Base-by-base conservation (phyloP, 1,140 invertebrate species). In the Bombus superbus region DNA sequence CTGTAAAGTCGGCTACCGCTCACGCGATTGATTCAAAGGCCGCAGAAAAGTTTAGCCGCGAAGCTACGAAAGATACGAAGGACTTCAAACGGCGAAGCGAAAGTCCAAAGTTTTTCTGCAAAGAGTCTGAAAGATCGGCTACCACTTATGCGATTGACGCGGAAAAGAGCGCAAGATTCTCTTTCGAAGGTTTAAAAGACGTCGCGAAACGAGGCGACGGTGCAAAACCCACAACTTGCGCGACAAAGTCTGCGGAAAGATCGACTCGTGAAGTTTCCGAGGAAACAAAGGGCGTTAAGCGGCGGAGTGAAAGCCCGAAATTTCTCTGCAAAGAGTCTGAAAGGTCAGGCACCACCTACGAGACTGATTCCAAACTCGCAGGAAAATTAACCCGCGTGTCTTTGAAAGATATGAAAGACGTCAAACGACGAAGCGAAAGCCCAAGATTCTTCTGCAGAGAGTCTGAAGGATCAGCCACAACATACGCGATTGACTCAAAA, bases 391-490 rank as follows among this genome's bases (percentile, higher is more conserved):
- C 47, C 15, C 47, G 15, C 18, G 47, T 57, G 0, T 71, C 64
- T 0, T 38, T 35, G 4, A n/a, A 78, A 6, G 3, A 32, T 11
- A 38, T n/a, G 3, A 84, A 35, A 1, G 32, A 44, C 4, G 68
- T 71, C 42, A 38, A 38, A n/a, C 64, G 25, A n/a, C 62, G 42
- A 25, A 71, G 75, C 15, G 57, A 68, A 0, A 86, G 68, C n/a
- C 85, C 81, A 1, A 40, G 57, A 18, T 83, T 44, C n/a, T 83
- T 84, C 11, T 75, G 81, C 32, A 57, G 38, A 1, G 81, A 87
- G 13, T 44, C 75, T 0, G 44, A 38, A 18, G 79, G 40, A 25
- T 79, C 82, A 2, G 81, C 72, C 1, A 83, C 85, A 0, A 83
- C 64, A 1, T 71, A 35, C 6, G 64, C 73, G 5, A 73, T 66